Evolutionary conservation across 2,888 invertebrate genomes (phyloP), one percentile per base, ranked within the genome.

Genomic region (Hydriomena furcata): DNA sequence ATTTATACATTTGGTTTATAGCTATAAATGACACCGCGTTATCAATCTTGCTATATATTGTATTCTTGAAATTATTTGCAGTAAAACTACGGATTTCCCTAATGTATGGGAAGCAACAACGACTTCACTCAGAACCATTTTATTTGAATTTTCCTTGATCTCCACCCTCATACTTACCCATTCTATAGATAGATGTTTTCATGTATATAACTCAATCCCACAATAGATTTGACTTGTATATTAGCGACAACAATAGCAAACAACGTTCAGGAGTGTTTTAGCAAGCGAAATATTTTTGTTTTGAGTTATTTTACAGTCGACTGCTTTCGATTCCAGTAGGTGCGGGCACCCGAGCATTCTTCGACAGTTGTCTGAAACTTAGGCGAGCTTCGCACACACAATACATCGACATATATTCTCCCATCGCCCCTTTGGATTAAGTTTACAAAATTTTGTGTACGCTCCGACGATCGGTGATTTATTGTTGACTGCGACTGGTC

Each of bases 231-330:
- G 40, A 11, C 37, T 51, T 41, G 11, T 40, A 40, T 38, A 45
- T 46, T 37, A 32, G 20, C n/a, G 41, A 34, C 30, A 46, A 31
- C 45, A 52, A 55, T 37, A 49, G 41, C 13, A 35, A 38, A 35
- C 28, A 27, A 25, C n/a, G 23, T 50, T 27, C 52, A 52, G 60
- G 51, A 58, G 51, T 62, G 61, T 60, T 53, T 65, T 65, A 71
- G 66, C 60, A 65, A 71, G 67, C 61, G 68, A 65, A 74, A 69
- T 68, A 68, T 68, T 70, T 66, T 67, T 67, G 68, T 68, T 78
- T 77, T 70, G 69, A 76, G 76, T 76, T 81, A 80, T 82, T 80
- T 81, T 66, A 71, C 74, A 79, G 79, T 67, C 61, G 68, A 72
- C 68, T 75, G 76, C 68, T 72, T 72, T 63, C 68, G 75, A 70